Evolutionary conservation across 2,113 vertebrate species (phyloP), one percentile per base, ranked within the genome.

Genomic region (Tapirus terrestris): DNA sequence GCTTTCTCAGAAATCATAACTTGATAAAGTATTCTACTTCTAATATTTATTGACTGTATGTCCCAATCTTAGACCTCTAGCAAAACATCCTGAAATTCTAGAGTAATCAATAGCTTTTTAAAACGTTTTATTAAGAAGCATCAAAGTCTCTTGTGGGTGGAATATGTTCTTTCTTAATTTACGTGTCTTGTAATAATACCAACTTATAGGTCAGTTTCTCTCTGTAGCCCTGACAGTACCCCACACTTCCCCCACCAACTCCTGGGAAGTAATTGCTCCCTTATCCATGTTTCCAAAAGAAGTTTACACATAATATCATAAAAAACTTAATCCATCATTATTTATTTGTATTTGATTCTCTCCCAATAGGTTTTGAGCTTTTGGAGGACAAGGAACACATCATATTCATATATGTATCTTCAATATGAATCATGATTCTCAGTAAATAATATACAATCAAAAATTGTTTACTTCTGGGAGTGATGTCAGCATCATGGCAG

Each of bases 51-150:
- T 85, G 53, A 61, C 14, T 94, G 3, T 67, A 63, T 25, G 3
- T 68, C 6, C 13, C 56, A 76, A 31, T 48, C 17, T 83, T 70
- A 51, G n/a, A 25, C 29, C 20, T 67, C 12, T 53, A 76, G 43
- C 3, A 90, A 96, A 88, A n/a, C 58, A 87, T 68, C 36, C n/a
- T 80, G 56, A 87, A 48, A 79, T 70, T 92, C n/a, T 93, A 77
- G 2, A 72, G 43, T 77, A 72, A 91, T 51, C 16, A 82, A 45
- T 36, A 36, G 53, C 27, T 93, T 67, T 86, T 43, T 53, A 53
- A 53, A 53, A 53, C 16, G 43, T 84, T 27, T 45, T 20, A 65
- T 79, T 68, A 85, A 63, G 83, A 80, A 76, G 8, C 25, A 75
- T 39, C n/a, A 68, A 39, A 33, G n/a, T 77, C 63, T 81, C 39